Conservation (phyloP, 92 coral and sea anemone genomes). For the Parazoanthus darwini region DNA sequence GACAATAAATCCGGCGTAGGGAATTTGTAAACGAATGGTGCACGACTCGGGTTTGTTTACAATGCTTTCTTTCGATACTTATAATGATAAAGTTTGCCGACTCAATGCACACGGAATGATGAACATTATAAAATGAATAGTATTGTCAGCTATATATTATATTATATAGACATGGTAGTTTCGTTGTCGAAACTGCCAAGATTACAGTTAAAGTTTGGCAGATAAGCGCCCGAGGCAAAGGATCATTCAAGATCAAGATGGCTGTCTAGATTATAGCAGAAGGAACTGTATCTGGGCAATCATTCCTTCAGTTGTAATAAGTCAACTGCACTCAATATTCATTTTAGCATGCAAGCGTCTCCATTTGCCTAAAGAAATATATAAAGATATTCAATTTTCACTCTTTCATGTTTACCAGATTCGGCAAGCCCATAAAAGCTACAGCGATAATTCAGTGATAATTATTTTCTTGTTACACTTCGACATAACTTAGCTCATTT, state of each 20-base stretch:
- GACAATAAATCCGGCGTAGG: background rate
- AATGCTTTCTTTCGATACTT: background rate
- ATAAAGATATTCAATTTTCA: background rate
- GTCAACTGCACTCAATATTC: background rate
- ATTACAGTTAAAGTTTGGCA: background rate
- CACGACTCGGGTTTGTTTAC: background rate
- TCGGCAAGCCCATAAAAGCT: background rate
- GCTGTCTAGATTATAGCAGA: slow-evolving; percentile 7
- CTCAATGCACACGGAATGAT: background rate
- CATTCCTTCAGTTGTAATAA: background rate
- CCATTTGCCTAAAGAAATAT: background rate
- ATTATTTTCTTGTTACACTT: background rate
- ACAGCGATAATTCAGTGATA: background rate
- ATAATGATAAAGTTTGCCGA: slow-evolving; percentile 5
- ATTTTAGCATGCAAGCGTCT: background rate
- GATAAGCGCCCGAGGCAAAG: slow-evolving; percentile 28
- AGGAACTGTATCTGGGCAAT: background rate
- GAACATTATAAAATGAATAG: background rate
- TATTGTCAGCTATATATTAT: background rate
- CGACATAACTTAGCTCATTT: background rate
- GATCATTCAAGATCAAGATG: slow-evolving; percentile 12
- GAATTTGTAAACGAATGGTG: background rate
- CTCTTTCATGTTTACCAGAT: background rate
- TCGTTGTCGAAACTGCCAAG: background rate
- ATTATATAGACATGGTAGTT: background rate